Conservation (phyloP, 1,140 invertebrate species). For the Aethina tumida region DNA sequence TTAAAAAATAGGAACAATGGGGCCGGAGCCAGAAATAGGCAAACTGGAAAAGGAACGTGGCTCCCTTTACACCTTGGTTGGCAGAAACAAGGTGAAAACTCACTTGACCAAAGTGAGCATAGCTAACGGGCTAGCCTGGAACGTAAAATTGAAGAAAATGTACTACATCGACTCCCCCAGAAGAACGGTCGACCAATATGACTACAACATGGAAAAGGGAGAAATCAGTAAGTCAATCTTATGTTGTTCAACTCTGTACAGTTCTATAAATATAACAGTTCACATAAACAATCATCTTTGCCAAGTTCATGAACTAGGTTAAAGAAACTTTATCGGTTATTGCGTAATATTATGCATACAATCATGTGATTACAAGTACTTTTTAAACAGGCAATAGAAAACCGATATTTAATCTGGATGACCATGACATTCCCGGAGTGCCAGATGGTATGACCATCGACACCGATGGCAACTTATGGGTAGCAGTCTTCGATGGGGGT, state of each 20-base stretch:
- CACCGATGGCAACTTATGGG: slow-evolving; percentile 51
- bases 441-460: slow-evolving; percentile 45
- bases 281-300: too few species aligned
- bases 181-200: slow-evolving; percentile 54
- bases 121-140: slow-evolving; percentile 76
- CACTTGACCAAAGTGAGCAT: slow-evolving; percentile 47
- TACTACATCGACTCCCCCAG: slow-evolving; percentile 67
- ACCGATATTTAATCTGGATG: slow-evolving; percentile 21
- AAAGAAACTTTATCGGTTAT: too few species aligned
- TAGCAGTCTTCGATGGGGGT: slow-evolving; percentile 43
- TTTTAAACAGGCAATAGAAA: slow-evolving; percentile 24
- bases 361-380: too few species aligned
- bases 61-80: slow-evolving; percentile 16
- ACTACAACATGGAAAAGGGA: slow-evolving; percentile 60
- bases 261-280: too few species aligned
- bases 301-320: too few species aligned
- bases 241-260: too few species aligned
- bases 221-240: slow-evolving; percentile 50
- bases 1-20: slow-evolving; percentile 20
- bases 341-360: too few species aligned
- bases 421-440: slow-evolving; percentile 11
- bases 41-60: slow-evolving; percentile 16
- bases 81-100: slow-evolving; percentile 15
- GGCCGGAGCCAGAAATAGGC: slow-evolving; percentile 14
- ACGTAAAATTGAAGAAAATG: slow-evolving; percentile 50